Conservation (phyloP, 2,113 vertebrate species). For the Orientallactaga bullata region DNA sequence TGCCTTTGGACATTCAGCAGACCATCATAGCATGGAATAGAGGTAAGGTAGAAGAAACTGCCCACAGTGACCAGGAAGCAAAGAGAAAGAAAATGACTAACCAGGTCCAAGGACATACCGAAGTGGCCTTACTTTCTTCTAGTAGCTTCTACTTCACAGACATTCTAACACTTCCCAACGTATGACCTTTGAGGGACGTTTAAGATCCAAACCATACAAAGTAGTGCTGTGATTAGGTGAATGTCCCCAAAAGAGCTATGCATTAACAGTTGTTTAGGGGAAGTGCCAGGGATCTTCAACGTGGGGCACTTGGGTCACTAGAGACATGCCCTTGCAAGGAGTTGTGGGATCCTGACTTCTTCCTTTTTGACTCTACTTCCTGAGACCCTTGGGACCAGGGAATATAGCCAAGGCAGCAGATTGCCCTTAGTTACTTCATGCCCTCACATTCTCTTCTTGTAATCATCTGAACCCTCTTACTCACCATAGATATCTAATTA, state of each 20-base stretch:
- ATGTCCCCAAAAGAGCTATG: not conserved
- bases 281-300: not conserved
- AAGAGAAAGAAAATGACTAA: not conserved
- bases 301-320: not conserved
- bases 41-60: too few relatives aligned
- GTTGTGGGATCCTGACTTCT: not conserved
- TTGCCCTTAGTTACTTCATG: not conserved
- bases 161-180: too few relatives aligned
- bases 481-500: not conserved
- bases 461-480: not conserved
- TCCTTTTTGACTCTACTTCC: not conserved
- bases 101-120: rapidly evolving
- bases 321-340: not conserved
- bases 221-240: not conserved
- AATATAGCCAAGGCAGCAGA: too few relatives aligned
- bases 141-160: too few relatives aligned
- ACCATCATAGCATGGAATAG: not conserved
- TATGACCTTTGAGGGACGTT: not conserved
- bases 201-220: not conserved
- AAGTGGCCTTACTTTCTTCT: not conserved
- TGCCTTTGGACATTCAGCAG: not conserved
- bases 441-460: not conserved
- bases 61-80: not conserved
- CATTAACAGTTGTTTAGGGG: not conserved
- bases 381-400: too few relatives aligned